Percentiles rank a stretch among this genome's conserved stretches.
phyloP scores from a whole-genome alignment of 2,888 invertebrate species.

The Pogonocherus hispidulus region DNA sequence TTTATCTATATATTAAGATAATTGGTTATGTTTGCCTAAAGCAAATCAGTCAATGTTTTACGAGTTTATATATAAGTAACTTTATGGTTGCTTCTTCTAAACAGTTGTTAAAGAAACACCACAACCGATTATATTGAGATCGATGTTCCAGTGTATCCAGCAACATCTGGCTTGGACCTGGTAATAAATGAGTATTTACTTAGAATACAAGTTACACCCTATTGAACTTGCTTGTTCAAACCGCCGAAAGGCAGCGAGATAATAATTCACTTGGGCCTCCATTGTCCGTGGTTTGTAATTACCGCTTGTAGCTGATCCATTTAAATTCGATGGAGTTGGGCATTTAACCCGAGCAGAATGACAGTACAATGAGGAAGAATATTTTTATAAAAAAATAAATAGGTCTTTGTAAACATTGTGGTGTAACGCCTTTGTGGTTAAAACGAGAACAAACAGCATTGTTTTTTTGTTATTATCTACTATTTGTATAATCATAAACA shows the following conservation, averaged over 20 bases:
- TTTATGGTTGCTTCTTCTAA: not conserved
- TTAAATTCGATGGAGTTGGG: not conserved
- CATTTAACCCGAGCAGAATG: not conserved
- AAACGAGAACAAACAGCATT: not conserved
- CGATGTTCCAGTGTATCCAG: not conserved
- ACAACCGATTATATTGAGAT: not conserved
- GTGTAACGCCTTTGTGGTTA: not conserved
- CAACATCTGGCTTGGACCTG: not conserved
- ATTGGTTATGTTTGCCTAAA: too few relatives aligned
- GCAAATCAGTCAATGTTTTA: too few relatives aligned
- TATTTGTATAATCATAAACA: too few relatives aligned
- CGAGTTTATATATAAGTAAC: too few relatives aligned
- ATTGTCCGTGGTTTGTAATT: conserved; percentile 15
- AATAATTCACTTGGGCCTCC: conserved; percentile 6
- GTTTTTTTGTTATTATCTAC: not conserved
- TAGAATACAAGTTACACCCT: conserved; percentile 1
- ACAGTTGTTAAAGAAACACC: not conserved
- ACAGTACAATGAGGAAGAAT: not conserved
- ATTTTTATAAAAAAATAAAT: not conserved
- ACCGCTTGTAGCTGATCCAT: conserved; percentile 4
- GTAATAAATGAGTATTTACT: conserved; percentile 6
- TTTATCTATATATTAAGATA: too few relatives aligned
- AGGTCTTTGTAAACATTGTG: too few relatives aligned
- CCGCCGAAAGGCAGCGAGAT: conserved; percentile 1
- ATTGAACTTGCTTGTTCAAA: conserved; percentile 5